Base-by-base conservation (phyloP, 2,888 invertebrate species). In the Trachelus troglodyta region DNA sequence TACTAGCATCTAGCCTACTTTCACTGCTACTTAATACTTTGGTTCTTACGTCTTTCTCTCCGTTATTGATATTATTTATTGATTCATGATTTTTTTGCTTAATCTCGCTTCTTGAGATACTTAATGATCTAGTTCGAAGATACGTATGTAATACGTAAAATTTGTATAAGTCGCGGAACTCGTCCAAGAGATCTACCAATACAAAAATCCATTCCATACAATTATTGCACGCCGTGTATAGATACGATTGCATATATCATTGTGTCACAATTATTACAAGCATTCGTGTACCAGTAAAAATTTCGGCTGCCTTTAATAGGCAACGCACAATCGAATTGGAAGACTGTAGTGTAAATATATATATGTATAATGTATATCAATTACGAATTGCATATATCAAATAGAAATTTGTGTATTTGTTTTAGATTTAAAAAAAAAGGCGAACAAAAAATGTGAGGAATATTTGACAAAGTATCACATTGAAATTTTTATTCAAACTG, bases 21-120 rank as follows among this genome's bases (percentile, higher is more conserved):
- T 33, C 34, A 11, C 33, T 74, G 30, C 34, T 74, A 87, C 82
- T 85, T 87, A 88, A 87, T 84, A 87, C 88, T 88, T 88, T 88
- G 88, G 88, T 83, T 87, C 85, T 87, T 74, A 74, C 40, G 75
- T 78, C 81, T 76, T 71, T 75, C 56, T 69, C 77, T 77, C 35
- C 23, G 56, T 56, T 56, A 56, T 23, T 9, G 56, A 56, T 56
- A 56, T 56, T 56, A 56, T 9, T 56, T 9, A 9, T 56, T 56
- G 56, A 56, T 56, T 56, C 23, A 56, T 56, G 2, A 23, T 56
- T 23, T 56, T 40, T 56, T 9, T 23, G 0, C 15, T 74, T 34
- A 33, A 30, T 6, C 35, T 74, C 74, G n/a, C 12, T 80, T 2
- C 9, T 56, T 23, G 56, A 56, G 56, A 56, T 56, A 23, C 23